phyloP scores from a whole-genome alignment of 2,888 invertebrate species.

The Nemoura dubitans region DNA sequence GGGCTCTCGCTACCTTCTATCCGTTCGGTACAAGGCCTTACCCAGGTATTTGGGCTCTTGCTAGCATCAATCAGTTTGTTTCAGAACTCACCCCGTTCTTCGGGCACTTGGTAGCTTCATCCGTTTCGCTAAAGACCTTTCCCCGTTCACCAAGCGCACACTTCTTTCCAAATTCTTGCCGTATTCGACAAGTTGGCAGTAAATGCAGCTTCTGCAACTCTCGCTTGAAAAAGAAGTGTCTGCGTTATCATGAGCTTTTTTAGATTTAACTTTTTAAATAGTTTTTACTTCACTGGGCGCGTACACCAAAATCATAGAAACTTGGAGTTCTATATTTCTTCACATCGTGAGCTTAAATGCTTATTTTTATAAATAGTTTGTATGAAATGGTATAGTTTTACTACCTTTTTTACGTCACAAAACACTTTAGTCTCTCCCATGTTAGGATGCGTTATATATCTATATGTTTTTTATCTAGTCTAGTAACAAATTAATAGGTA shows the following conservation, averaged over 20 bases:
- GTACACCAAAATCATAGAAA: slow-evolving; percentile 37
- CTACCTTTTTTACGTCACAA: slow-evolving; percentile 38
- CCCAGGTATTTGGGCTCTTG: too few species aligned
- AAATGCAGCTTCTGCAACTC: not conserved
- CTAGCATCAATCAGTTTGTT: too few species aligned
- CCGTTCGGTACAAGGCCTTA: too few species aligned
- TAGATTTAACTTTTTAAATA: not conserved
- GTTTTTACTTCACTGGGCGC: slow-evolving; percentile 31
- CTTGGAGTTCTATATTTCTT: slow-evolving; percentile 38
- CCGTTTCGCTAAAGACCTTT: not conserved
- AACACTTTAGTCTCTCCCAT: slow-evolving; percentile 32
- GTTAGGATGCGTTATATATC: slow-evolving; percentile 32
- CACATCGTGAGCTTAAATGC: slow-evolving; percentile 34
- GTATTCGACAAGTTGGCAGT: not conserved
- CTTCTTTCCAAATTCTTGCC: not conserved
- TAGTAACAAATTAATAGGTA: slow-evolving; percentile 41
- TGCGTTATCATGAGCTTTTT: slow-evolving; percentile 18
- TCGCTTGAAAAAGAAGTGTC: not conserved
- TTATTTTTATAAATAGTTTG: slow-evolving; percentile 39
- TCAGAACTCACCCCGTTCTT: too few species aligned
- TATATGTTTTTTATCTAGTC: slow-evolving; percentile 29
- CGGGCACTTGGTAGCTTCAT: too few species aligned
- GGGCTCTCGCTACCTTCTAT: too few species aligned
- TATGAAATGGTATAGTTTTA: slow-evolving; percentile 36
- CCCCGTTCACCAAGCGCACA: not conserved